Base-by-base conservation (phyloP, 1,140 invertebrate species). In the Aphis gossypii region DNA sequence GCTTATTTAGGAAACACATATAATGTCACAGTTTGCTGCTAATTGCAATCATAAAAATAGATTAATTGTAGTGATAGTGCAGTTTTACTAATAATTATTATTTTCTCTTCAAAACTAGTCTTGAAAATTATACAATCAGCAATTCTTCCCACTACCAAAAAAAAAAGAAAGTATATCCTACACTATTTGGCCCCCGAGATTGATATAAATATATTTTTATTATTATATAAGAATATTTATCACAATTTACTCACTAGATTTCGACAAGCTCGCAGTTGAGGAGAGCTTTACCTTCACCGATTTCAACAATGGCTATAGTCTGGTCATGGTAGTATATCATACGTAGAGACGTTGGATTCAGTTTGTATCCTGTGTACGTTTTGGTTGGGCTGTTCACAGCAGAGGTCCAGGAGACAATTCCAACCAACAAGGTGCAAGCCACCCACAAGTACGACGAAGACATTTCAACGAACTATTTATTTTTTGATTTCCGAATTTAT, bases 191-290 rank as follows among this genome's bases (percentile, higher is more conserved):
- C 56, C 35, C 6, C 20, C 60, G 30, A n/a, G 14, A n/a, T 68
- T 20, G 60, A 30, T n/a, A 38, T 21, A 20, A 83, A 83, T 38
- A 38, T 83, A 6, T 68, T 68, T n/a, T n/a, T 18, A n/a, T 35
- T 83, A 38, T 82, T 21, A 83, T 38, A 18, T 38, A 11, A 68
- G n/a, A 30, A 38, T 38, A 1, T 35, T 68, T 14, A n/a, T 68
- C 30, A 21, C 20, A 83, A 21, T 83, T 87, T 84, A 97, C 97
- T 97, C 95, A 98, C 98, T 97, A 97, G 94, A 97, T 97, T 96
- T 98, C 98, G 94, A 98, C 97, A 93, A 98, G 96, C 95, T 98
- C 97, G 95, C 98, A 98, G 94, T 97, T 97, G 38, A 97, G 95
- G 23, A 97, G 95, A 93, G 97, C 95, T 92, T 95, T 95, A 93